Base-by-base conservation (phyloP, 2,797 vertebrate genomes). In the Menidia menidia region DNA sequence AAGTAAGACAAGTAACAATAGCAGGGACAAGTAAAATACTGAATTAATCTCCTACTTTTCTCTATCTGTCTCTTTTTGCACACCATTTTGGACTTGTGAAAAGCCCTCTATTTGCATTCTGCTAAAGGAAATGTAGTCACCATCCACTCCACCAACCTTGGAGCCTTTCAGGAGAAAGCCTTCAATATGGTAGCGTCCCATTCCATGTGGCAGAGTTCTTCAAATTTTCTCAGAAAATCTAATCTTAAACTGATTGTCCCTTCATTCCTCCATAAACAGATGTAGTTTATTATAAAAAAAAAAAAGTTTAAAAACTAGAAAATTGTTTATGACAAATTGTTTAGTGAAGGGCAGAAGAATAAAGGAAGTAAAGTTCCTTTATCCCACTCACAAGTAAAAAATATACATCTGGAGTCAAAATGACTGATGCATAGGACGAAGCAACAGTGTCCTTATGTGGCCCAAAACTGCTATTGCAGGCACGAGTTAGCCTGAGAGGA, bases 391-490 rank as follows among this genome's bases (percentile, higher is more conserved):
- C 2, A 6, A 50, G 9, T 5, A 6, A 10, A 19, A 25, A 4
- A 11, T 25, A 55, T 32, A 44, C n/a, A 19, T 25, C 3, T 43
- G 42, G 1, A 33, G 44, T n/a, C 19, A 55, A 25, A 18, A 58
- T 25, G 3, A 43, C n/a, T 56, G 15, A 15, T 10, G 18, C 32
- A 30, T 13, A 39, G 25, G 1, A 47, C 59, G 60, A 69, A 64
- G 60, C 73, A 33, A 58, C 60, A 87, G 78, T 65, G 74, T 18
- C 84, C 59, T 74, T 53, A 0, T 86, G 81, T 88, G 87, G 88
- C 7, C 33, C 1, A 1, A 9, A 3, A 44, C 5, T 0, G 55
- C 6, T 72, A 82, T 4, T 86, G 35, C 80, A 73, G 25, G 25
- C 2, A 25, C 25, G 25, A 25, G 25, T 25, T 1, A 25, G 25